A percentile compares a stretch with the other conserved stretches of the same genome.
Conservation (phyloP, 2,113 vertebrate species). For the Sapayoa aenigma region DNA sequence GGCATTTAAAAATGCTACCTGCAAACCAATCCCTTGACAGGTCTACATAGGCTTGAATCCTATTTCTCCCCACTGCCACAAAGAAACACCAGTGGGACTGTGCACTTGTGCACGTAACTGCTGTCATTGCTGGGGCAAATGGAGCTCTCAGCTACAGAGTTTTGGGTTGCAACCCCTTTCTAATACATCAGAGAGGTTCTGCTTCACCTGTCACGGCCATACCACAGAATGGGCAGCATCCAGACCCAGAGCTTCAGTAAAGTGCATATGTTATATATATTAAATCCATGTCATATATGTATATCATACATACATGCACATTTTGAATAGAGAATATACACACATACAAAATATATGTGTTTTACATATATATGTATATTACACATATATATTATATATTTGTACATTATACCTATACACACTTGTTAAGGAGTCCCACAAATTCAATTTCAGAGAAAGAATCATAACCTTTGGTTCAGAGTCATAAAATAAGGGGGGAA, state of each 20-base stretch:
- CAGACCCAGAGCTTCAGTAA: background rate
- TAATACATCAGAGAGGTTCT: background rate
- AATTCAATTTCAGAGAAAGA: background rate
- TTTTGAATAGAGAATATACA: background rate
- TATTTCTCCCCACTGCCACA: background rate
- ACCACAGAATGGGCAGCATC: fast-evolving
- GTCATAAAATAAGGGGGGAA: fast-evolving
- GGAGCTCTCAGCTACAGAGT: background rate
- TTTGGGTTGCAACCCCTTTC: background rate
- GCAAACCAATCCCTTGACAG: fast-evolving
- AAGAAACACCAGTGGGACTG: background rate
- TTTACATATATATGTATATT: background rate
- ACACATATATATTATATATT: background rate
- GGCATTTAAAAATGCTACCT: background rate
- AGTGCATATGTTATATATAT: background rate
- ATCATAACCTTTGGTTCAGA: background rate
- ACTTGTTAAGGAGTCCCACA: background rate
- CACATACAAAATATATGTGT: background rate
- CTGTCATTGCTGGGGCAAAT: background rate
- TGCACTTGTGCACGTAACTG: background rate
- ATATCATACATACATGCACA: background rate
- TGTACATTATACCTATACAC: background rate
- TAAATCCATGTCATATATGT: background rate
- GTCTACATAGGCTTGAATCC: fast-evolving
- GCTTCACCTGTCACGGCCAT: background rate